Percentiles rank a stretch among this genome's conserved stretches.
phyloP scores from a whole-genome alignment of 2,888 invertebrate genomes.

The Drosophila merina region DNA sequence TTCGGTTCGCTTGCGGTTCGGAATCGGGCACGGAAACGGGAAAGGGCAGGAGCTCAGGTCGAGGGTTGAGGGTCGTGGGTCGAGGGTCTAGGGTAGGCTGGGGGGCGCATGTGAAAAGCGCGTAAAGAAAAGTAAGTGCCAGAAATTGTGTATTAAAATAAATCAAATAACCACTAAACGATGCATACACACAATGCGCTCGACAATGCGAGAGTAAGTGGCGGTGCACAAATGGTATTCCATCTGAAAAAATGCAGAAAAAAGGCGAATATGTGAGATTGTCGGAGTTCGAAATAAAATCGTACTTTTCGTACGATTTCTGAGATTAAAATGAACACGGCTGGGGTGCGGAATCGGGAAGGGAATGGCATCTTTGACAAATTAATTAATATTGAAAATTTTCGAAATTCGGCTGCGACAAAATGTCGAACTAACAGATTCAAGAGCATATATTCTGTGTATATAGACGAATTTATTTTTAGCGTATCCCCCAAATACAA shows the following conservation, averaged over 20 bases:
- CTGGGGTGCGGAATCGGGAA: constrained; percentile 5
- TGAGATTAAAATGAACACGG: background rate
- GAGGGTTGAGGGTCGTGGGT: too few species aligned
- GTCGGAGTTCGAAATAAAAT: background rate
- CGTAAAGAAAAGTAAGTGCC: constrained; percentile 79
- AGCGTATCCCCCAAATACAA: constrained; percentile 42
- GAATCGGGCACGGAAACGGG: constrained; percentile 26
- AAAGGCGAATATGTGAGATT: constrained; percentile 21
- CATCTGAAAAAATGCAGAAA: constrained; percentile 54
- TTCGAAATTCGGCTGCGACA: constrained; percentile 58
- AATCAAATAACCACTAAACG: constrained; percentile 75
- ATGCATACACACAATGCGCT: constrained; percentile 70
- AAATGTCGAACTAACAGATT: constrained; percentile 61
- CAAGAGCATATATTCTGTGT: constrained; percentile 44
- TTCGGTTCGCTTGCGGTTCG: constrained; percentile 39
- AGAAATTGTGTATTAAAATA: constrained; percentile 77
- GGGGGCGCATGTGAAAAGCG: constrained; percentile 70
- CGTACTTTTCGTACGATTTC: background rate
- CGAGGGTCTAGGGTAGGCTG: too few species aligned
- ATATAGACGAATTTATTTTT: constrained; percentile 66
- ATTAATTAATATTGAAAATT: constrained; percentile 67
- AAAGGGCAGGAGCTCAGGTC: constrained; percentile 16
- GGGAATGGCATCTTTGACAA: constrained; percentile 40
- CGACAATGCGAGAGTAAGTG: constrained; percentile 33
- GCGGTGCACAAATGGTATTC: constrained; percentile 58